Evolutionary conservation across 2,113 vertebrate genomes (phyloP).

Genomic region (Daboia siamensis): DNA sequence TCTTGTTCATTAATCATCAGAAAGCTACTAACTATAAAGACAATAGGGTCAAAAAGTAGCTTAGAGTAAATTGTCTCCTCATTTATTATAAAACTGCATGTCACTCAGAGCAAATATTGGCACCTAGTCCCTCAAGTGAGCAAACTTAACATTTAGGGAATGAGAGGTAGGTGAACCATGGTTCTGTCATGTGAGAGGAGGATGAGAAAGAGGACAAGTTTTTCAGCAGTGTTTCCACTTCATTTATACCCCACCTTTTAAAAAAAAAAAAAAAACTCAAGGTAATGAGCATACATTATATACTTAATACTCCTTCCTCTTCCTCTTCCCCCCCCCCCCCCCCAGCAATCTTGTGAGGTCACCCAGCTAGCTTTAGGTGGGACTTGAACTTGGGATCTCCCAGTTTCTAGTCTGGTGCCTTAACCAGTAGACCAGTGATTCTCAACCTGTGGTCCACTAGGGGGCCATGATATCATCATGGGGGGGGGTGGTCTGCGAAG

Average conservation of each 20-base stretch:
- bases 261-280: too few species aligned
- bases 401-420: background rate
- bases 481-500: background rate
- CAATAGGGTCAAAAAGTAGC: background rate
- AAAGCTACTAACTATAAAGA: background rate
- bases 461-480: background rate
- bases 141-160: background rate
- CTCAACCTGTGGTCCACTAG: background rate
- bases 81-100: background rate
- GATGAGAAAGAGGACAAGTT: background rate
- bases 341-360: background rate
- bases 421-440: background rate
- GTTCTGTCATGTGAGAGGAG: background rate
- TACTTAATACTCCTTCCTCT: background rate
- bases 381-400: background rate
- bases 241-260: background rate
- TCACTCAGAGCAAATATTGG: background rate
- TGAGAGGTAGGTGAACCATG: background rate
- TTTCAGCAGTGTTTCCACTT: background rate
- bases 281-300: too few species aligned
- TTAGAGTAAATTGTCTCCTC: background rate
- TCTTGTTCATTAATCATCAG: background rate
- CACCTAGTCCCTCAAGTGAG: background rate
- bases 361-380: background rate
- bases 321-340: background rate